Percentiles rank a stretch among this genome's conserved stretches.
These are phyloP conservation scores for Drosophila falleni DNA, from an alignment of 2,888 invertebrate genomes.

Conservation along the genomic window DNA sequence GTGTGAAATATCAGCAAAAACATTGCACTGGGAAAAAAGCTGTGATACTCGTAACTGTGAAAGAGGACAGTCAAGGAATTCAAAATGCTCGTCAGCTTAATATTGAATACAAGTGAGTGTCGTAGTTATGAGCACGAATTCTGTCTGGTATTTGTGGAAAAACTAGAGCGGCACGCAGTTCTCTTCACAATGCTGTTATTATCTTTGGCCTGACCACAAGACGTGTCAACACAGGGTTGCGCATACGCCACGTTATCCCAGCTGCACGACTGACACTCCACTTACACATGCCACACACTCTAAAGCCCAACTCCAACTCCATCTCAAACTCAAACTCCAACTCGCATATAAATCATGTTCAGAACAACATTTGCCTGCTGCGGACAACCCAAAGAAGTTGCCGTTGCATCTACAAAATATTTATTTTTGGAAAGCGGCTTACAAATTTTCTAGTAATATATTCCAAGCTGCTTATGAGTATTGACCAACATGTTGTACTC, in stretches of 20 bases:
- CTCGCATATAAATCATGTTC: constrained; percentile 63
- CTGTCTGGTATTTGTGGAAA: constrained; percentile 24
- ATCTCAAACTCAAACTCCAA: too few species aligned
- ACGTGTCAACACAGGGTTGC: constrained; percentile 69
- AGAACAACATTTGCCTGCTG: constrained; percentile 54
- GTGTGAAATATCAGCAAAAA: constrained; percentile 72
- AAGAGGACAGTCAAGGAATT: constrained; percentile 20
- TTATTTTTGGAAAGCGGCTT: constrained; percentile 63
- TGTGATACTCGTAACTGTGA: constrained; percentile 35
- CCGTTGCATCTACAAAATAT: constrained; percentile 49
- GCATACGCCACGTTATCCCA: constrained; percentile 48
- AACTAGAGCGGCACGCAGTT: constrained; percentile 28
- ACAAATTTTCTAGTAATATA: constrained; percentile 61
- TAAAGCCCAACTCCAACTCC: constrained; percentile 7
- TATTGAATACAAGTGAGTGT: constrained; percentile 54
- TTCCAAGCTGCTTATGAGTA: constrained; percentile 68
- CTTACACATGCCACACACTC: constrained; percentile 1
- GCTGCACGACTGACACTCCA: constrained; percentile 38
- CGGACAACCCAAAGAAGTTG: constrained; percentile 52
- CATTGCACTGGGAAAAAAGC: constrained; percentile 41
- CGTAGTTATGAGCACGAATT: constrained; percentile 21
- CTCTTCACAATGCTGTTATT: constrained; percentile 56
- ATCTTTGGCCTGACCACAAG: constrained; percentile 74
- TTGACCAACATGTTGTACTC: constrained; percentile 47
- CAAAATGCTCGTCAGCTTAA: constrained; percentile 29